Evolutionary conservation across 2,113 vertebrate genomes (phyloP), one percentile per base, ranked within the genome.

Genomic region (Oenanthe melanoleuca): DNA sequence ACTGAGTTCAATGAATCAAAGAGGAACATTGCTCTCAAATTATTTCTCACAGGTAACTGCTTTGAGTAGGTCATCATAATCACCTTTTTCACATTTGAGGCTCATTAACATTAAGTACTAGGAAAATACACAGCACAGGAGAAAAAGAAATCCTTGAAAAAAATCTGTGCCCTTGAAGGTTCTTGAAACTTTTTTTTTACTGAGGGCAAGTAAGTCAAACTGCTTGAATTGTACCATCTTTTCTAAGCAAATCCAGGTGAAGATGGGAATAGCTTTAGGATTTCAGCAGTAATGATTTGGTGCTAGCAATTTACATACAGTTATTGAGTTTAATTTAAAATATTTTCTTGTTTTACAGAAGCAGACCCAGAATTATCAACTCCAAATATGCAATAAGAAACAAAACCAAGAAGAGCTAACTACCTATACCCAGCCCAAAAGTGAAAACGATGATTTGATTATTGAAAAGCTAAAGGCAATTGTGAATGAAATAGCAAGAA

Each of bases 381-480:
- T 89, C 77, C 96, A 97, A 80, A 88, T 96, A 74, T 49, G 14
- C 21, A 95, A 72, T 88, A 95, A 97, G 52, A 96, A 94, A 24
- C 96, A 91, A 52, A 90, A 55, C 42, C 28, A 77, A 12, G 95
- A 95, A 52, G 95, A 96, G 12, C 29, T 49, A 61, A 87, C 89
- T 84, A 67, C 78, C 53, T 87, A 9, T 86, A 89, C 55, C 82
- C 93, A 96, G 18, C 56, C 88, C 3, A 57, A 92, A 95, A 75
- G 66, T 70, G 92, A 93, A 69, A 97, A 71, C 12, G 90, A 97
- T 56, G 90, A 97, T 34, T 55, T 94, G 59, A 93, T 97, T 88
- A 96, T 97, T 92, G 97, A 97, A 93, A 98, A 98, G 50, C 79
- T 98, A 38, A 97, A 98, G 93, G 94, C 81, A 44, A 95, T 95